Base-by-base conservation (phyloP, 2,797 vertebrate species). In the Antrozous pallidus region DNA sequence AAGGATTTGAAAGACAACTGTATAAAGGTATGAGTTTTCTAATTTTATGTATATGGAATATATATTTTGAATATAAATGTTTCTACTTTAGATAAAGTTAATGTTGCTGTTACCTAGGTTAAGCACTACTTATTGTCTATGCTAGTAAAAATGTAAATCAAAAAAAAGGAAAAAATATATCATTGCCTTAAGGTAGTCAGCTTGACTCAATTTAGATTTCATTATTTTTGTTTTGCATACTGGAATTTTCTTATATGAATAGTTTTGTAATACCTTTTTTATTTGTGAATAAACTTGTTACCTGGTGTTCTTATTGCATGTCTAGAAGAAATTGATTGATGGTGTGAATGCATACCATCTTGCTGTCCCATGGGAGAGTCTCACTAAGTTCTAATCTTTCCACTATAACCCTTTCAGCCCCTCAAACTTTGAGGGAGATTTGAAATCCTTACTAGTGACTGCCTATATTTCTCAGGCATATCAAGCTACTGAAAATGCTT, bases 241-340 rank as follows among this genome's bases (percentile, higher is more conserved):
- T 96, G 90, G 49, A 96, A 94, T 88, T 95, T 95, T 88, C 91
- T 93, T 97, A 95, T 97, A 90, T 89, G 98, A 96, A 97, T 92
- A 0, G 1, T 97, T 98, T 98, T 98, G 96, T 98, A 98, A 96
- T 96, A 90, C 86, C 96, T 97, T 98, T 98, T 95, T 98, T 84
- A 97, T 95, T 95, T 98, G 97, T 98, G 97, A 98, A 98, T 98
- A 98, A 98, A 97, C 98, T 93, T 11, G 1, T 95, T 93, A 96
- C 0, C 0, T 97, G 93, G 94, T 56, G 40, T 56, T 96, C 73
- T 92, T 92, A 33, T 31, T 31, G 16, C 0, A 8, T 49, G 31
- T 90, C 38, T 17, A 13, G 9, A 22, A 65, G 26, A 83, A 80
- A 92, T 36, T 81, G 47, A 47, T 17, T 71, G 61, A 17, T 40